Evolutionary conservation across 2,888 invertebrate genomes (phyloP), one percentile per base, ranked within the genome.

Genomic region (Gibbula magus): DNA sequence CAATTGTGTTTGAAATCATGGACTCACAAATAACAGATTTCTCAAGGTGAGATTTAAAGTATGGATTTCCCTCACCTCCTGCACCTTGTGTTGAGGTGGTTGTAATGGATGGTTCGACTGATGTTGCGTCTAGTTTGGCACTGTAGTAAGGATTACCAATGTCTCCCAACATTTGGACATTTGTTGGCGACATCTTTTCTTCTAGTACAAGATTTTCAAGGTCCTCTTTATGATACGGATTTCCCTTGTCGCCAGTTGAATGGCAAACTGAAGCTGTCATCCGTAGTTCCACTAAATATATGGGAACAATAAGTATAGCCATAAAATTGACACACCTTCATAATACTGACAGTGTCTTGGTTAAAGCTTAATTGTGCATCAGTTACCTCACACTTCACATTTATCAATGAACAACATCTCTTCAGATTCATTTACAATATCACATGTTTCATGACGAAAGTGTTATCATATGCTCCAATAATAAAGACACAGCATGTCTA

Each of bases 241-340:
- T 82, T 22, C 80, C 82, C 5, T 39, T 39, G 74, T 80, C 82
- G 4, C 82, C 82, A 18, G 73, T 78, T 51, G 22, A 35, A 29
- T 73, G 70, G 32, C 35, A 18, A 22, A 35, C 22, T 20, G 75
- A 51, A 22, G 25, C 22, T 52, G 29, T 29, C 75, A 75, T 53
- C 29, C 5, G 52, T 22, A 18, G 16, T 53, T 53, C 75, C 22
- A 75, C 75, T 61, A 61, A 61, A 61, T 18, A 29, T 25, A 61
- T 22, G 29, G 45, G 13, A 45, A 7, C 5, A 45, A 10, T 10
- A 45, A 10, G 45, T 45, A 45, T 45, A 45, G 45, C 45, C 45
- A 45, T 45, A 45, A 5, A 45, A 45, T 45, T 8, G 10, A 7
- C 10, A 45, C 4, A 45, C 5, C 13, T 5, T 45, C 13, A 10